A percentile compares a stretch with the other conserved stretches of the same genome.
These are phyloP conservation scores for Scleropages formosus DNA, from an alignment of 2,797 vertebrate species.

Conservation along the genomic window DNA sequence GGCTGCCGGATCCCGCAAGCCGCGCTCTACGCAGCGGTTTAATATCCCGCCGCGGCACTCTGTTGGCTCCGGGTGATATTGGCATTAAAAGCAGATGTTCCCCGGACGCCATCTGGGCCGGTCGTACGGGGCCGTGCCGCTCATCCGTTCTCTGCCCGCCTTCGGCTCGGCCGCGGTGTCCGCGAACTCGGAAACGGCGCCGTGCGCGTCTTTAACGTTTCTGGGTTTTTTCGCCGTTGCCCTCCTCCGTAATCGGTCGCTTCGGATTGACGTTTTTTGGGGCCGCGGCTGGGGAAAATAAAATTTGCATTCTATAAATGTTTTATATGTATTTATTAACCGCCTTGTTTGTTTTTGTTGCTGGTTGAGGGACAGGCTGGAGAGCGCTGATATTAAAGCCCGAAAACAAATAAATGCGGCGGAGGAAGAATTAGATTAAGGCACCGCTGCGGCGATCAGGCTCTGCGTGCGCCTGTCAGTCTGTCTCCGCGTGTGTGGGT, in stretches of 20 bases:
- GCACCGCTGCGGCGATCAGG: not conserved
- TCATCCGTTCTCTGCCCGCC: not conserved
- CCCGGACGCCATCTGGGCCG: conserved; percentile 51
- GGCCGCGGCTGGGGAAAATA: not conserved
- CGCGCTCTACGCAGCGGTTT: conserved; percentile 41
- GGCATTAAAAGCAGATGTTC: conserved; percentile 71
- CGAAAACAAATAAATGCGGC: conserved; percentile 25
- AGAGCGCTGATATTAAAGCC: conserved; percentile 24
- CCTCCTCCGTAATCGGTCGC: not conserved
- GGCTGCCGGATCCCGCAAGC: not conserved
- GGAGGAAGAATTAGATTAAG: conserved; percentile 25
- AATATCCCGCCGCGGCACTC: conserved; percentile 61
- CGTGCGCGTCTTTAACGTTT: not conserved
- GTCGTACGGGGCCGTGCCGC: not conserved
- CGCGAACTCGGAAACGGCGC: not conserved
- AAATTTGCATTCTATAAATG: not conserved
- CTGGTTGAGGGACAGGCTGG: conserved; percentile 6
- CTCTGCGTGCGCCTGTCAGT: not conserved
- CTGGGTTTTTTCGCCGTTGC: not conserved
- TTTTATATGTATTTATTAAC: conserved; percentile 24
- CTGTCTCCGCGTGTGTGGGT: conserved; percentile 11
- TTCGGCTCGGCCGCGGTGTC: not conserved
- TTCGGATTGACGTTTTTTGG: not conserved
- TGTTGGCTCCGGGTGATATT: conserved; percentile 74
- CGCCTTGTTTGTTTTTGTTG: conserved; percentile 11